phyloP scores from a whole-genome alignment of 2,888 invertebrate species.

The Apamea crenata region DNA sequence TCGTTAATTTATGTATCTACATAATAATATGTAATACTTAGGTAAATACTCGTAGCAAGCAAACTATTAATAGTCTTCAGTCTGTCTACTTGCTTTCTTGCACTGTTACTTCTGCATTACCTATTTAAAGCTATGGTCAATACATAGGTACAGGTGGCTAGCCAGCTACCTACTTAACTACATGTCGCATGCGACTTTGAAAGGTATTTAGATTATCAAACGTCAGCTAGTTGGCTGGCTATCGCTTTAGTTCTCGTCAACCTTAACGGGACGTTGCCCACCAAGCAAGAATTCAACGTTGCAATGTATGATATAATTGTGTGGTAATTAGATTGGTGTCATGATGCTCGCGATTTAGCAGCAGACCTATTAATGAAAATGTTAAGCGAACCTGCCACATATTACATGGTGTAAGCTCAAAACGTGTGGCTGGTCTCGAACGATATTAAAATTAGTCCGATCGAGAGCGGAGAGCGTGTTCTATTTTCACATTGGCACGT shows the following conservation, averaged over 20 bases:
- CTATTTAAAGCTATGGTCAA: not conserved
- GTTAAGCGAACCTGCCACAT: conserved; percentile 61
- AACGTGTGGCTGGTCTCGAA: conserved; percentile 78
- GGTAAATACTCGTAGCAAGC: not conserved
- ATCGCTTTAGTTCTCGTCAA: conserved; percentile 17
- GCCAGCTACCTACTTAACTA: not conserved
- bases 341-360: conserved; percentile 22
- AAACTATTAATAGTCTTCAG: not conserved
- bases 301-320: conserved; percentile 6
- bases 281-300: not conserved
- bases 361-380: conserved; percentile 49
- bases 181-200: conserved; percentile 19
- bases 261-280: conserved; percentile 1
- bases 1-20: not conserved
- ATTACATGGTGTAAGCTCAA: conserved; percentile 81
- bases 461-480: conserved; percentile 87
- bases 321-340: conserved; percentile 7
- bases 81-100: not conserved
- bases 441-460: conserved; percentile 89
- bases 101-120: not conserved
- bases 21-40: not conserved
- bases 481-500: conserved; percentile 87
- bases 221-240: not conserved
- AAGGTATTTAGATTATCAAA: conserved; percentile 24
- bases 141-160: not conserved